Evolutionary conservation across 2,113 vertebrate genomes (phyloP).

Genomic region (Pseudolaguvia tuberculata): DNA sequence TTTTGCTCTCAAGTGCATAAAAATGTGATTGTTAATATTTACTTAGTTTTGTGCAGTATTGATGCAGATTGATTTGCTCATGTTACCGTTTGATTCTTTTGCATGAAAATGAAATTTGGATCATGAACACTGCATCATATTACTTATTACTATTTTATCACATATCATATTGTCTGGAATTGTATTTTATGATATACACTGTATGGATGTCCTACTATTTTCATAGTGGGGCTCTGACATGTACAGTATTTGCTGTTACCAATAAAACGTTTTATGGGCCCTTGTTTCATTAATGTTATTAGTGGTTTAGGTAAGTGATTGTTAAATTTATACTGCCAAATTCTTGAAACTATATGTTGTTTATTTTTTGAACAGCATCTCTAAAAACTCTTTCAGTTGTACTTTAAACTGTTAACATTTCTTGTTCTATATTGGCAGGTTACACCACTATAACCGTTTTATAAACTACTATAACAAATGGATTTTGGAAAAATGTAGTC

Average conservation of each 20-base stretch:
- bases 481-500: neutral
- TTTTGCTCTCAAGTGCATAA: too few species aligned
- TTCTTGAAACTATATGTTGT: neutral
- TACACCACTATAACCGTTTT: neutral
- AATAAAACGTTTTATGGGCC: conserved; percentile 47
- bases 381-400: neutral
- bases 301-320: neutral
- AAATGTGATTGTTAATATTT: neutral
- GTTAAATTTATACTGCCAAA: neutral
- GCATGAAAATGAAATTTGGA: neutral
- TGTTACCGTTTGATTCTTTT: neutral
- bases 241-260: conserved; percentile 36
- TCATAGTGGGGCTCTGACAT: conserved; percentile 45
- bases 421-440: neutral
- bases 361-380: neutral
- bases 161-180: neutral
- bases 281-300: neutral
- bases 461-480: neutral
- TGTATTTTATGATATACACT: conserved; percentile 6
- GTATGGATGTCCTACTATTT: neutral
- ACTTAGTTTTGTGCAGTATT: neutral
- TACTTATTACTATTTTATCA: neutral
- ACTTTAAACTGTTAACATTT: neutral
- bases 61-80: neutral
- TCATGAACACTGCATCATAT: neutral